phyloP scores from a whole-genome alignment of 2,113 vertebrate genomes.

The Paradoxurus hermaphroditus region DNA sequence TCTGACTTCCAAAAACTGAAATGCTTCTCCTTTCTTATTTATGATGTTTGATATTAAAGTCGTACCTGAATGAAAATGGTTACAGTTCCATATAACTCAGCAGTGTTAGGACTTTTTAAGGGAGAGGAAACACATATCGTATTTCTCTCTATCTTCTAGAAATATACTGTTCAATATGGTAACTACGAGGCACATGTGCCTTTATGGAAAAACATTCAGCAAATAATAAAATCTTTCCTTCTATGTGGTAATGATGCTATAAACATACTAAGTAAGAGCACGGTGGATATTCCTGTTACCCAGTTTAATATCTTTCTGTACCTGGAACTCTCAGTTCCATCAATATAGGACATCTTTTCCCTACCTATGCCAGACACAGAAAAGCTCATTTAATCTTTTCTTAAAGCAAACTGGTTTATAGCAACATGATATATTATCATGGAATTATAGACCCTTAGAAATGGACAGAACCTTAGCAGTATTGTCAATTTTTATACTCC shows the following conservation, averaged over 20 bases:
- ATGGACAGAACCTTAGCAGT: background rate
- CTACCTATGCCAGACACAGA: background rate
- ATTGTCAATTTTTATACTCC: background rate
- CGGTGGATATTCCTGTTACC: background rate
- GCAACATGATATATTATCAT: background rate
- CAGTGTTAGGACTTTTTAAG: slow-evolving; percentile 42
- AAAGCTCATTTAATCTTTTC: background rate
- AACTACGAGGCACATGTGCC: background rate
- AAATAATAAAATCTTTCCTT: background rate
- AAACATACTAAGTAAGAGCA: background rate
- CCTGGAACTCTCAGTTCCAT: background rate
- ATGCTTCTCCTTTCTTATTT: background rate
- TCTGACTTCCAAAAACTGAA: slow-evolving; percentile 53
- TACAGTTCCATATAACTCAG: background rate
- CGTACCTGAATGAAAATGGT: slow-evolving; percentile 43
- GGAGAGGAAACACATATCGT: background rate
- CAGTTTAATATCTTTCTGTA: background rate
- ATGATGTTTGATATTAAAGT: slow-evolving; percentile 15
- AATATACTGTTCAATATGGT: too few species aligned
- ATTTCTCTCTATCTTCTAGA: background rate
- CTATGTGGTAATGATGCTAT: background rate
- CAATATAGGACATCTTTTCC: background rate
- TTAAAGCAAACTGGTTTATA: background rate
- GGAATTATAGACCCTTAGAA: background rate
- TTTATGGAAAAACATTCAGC: background rate